phyloP scores from a whole-genome alignment of 2,888 invertebrate species.

The Liopterus haemorrhoidalis region DNA sequence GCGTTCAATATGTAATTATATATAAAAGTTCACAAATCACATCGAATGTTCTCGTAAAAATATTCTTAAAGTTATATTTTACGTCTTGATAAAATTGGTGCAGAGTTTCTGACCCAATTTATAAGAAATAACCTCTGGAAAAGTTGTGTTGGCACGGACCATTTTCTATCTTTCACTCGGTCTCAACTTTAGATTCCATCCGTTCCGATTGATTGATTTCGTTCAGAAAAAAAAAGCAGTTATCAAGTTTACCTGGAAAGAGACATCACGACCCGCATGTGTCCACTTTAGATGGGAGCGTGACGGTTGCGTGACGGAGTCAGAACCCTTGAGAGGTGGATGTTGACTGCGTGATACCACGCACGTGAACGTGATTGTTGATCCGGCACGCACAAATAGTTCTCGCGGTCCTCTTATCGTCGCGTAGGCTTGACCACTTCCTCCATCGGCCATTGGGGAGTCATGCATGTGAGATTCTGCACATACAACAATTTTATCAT shows the following conservation, averaged over 20 bases:
- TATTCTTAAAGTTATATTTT: too few relatives aligned
- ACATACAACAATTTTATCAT: constrained; percentile 12
- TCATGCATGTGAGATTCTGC: constrained; percentile 28
- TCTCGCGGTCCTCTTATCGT: constrained; percentile 53
- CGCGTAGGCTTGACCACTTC: constrained; percentile 37
- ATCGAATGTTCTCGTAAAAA: too few relatives aligned
- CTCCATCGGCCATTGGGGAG: constrained; percentile 20
- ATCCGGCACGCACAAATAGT: constrained; percentile 50
- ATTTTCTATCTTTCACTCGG: too few relatives aligned
- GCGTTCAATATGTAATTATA: too few relatives aligned
- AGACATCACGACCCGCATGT: constrained; percentile 51
- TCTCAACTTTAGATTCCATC: too few relatives aligned
- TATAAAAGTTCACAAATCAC: too few relatives aligned
- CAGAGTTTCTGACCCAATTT: too few relatives aligned
- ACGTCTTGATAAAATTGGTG: too few relatives aligned
- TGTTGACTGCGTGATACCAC: constrained; percentile 45
- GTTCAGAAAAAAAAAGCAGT: too few relatives aligned
- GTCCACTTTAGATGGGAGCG: constrained; percentile 43
- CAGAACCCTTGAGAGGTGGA: constrained; percentile 17
- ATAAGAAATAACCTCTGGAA: too few relatives aligned
- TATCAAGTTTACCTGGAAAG: constrained; percentile 48
- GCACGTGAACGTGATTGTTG: constrained; percentile 53
- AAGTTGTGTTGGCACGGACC: too few relatives aligned
- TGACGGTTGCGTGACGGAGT: constrained; percentile 9
- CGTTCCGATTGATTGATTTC: too few relatives aligned